Percentiles rank a stretch among this genome's conserved stretches.
Evolutionary conservation across 2,113 vertebrate genomes (phyloP).

Genomic region (Erpornis zantholeuca): DNA sequence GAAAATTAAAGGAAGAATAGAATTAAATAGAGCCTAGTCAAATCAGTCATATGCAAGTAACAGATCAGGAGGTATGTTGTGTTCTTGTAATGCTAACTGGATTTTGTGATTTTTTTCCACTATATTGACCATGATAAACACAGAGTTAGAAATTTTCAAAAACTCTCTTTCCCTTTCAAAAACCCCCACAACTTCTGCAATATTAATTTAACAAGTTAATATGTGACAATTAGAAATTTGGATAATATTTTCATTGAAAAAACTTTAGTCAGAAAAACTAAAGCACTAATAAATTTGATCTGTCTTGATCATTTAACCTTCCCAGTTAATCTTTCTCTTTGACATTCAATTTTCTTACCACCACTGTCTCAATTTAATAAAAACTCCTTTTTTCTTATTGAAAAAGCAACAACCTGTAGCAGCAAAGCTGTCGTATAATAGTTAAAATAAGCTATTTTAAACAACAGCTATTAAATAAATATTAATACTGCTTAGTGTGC

Average conservation of each 20-base stretch:
- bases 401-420: not conserved
- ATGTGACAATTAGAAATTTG: not conserved
- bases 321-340: not conserved
- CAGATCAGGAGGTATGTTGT: not conserved
- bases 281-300: not conserved
- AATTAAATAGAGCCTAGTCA: not conserved
- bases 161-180: not conserved
- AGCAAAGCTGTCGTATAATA: not conserved
- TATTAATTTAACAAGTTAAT: not conserved
- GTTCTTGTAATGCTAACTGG: not conserved
- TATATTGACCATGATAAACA: not conserved
- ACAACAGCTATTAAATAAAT: not conserved
- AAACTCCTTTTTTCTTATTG: rapidly evolving
- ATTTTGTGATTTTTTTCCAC: not conserved
- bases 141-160: not conserved
- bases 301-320: not conserved
- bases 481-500: not conserved
- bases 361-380: not conserved
- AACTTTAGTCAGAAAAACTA: not conserved
- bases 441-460: not conserved
- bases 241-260: not conserved
- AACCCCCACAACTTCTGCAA: not conserved
- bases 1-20: not conserved
- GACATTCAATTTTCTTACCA: not conserved
- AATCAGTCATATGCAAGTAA: not conserved